A percentile compares a stretch with the other conserved stretches of the same genome.
phyloP scores from a whole-genome alignment of 2,113 vertebrate species.

The Tragelaphus imberbis region DNA sequence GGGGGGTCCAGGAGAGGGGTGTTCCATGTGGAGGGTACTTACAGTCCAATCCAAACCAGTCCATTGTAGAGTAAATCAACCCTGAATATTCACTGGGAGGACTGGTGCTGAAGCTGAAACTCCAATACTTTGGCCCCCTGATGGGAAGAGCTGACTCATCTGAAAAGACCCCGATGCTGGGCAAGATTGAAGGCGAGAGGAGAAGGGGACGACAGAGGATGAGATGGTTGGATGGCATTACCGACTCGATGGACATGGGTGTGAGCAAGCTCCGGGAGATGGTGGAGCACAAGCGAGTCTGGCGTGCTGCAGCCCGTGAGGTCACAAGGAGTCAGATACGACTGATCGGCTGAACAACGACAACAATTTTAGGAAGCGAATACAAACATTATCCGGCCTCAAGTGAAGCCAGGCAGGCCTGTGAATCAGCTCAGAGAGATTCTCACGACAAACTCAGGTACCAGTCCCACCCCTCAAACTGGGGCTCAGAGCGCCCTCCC shows the following conservation, averaged over 20 bases:
- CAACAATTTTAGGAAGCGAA: not conserved
- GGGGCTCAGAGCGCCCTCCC: fast-evolving
- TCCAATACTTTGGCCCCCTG: not conserved
- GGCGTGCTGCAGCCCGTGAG: not conserved
- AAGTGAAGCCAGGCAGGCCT: not conserved
- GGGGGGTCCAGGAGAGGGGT: fast-evolving
- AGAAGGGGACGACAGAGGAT: not conserved
- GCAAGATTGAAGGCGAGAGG: not conserved
- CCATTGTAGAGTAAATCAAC: not conserved
- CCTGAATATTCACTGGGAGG: not conserved
- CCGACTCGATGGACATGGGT: not conserved
- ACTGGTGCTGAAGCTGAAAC: not conserved
- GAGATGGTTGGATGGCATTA: not conserved
- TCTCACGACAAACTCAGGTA: fast-evolving
- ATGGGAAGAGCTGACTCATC: not conserved
- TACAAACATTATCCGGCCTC: not conserved
- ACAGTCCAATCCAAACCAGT: not conserved
- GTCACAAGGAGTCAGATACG: not conserved
- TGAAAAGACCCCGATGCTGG: not conserved
- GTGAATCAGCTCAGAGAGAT: not conserved
- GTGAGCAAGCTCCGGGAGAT: not conserved
- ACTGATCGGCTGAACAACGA: not conserved
- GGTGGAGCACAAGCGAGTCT: not conserved
- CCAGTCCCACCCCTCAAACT: fast-evolving
- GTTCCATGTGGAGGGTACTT: not conserved